Evolutionary conservation across 92 coral and sea anemone genomes (phyloP).

Genomic region (Porites rus): DNA sequence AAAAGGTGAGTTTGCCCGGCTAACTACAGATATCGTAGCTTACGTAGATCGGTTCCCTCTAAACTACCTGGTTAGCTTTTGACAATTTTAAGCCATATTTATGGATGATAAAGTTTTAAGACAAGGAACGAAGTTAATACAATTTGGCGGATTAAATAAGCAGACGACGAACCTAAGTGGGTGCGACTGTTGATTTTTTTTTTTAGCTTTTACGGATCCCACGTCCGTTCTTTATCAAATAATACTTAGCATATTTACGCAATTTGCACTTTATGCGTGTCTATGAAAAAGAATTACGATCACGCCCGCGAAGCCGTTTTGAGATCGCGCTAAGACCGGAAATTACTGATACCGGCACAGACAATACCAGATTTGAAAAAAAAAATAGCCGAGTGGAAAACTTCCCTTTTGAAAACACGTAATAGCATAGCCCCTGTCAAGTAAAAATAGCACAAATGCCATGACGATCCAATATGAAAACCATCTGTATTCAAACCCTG

Average conservation of each 20-base stretch:
- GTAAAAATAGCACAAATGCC: constrained; percentile 28
- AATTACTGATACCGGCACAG: constrained; percentile 21
- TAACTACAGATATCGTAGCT: neutral
- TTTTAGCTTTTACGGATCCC: neutral
- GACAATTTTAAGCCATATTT: neutral
- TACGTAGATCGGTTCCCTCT: neutral
- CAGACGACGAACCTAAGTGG: neutral
- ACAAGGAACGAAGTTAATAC: neutral
- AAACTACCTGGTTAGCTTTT: neutral
- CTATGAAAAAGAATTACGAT: constrained; percentile 10
- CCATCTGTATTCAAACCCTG: constrained; percentile 18
- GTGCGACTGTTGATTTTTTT: neutral
- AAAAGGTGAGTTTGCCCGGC: constrained; percentile 19
- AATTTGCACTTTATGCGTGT: constrained; percentile 27
- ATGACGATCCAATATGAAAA: constrained; percentile 16
- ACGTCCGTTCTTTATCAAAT: constrained; percentile 35
- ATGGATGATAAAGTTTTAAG: neutral
- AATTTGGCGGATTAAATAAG: constrained; percentile 5
- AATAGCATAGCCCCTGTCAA: constrained; percentile 17
- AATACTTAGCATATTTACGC: constrained; percentile 44
- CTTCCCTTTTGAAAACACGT: constrained; percentile 40
- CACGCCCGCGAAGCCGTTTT: constrained; percentile 45
- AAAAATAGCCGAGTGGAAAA: constrained; percentile 23
- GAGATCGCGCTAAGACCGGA: constrained; percentile 37
- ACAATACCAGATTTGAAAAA: constrained; percentile 16